These are phyloP conservation scores for Tridacna gigas DNA, from an alignment of 2,888 invertebrate genomes.

Conservation along the genomic window DNA sequence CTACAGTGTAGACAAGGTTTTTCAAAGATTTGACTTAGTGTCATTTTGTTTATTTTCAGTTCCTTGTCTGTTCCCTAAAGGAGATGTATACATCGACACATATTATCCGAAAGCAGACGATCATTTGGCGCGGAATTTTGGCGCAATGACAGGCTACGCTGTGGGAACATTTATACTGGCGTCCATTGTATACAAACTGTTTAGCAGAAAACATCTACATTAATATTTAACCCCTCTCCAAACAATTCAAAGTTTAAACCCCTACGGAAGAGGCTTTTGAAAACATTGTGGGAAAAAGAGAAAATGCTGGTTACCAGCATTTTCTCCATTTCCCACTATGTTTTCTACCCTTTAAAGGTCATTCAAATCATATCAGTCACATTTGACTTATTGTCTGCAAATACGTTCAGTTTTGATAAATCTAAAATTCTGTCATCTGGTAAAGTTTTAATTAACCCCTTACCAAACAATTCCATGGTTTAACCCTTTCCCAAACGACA, in stretches of 20 bases:
- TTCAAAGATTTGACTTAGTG: too few species aligned
- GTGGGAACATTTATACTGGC: constrained; percentile 67
- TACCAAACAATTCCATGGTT: too few species aligned
- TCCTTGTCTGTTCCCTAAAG: constrained; percentile 51
- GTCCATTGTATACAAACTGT: constrained; percentile 69
- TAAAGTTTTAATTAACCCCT: neutral
- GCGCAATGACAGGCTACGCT: constrained; percentile 68
- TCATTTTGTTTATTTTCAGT: constrained; percentile 44
- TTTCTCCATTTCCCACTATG: constrained; percentile 5
- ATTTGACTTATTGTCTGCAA: neutral
- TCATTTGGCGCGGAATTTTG: constrained; percentile 73
- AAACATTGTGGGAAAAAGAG: neutral
- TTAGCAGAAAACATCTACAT: constrained; percentile 71
- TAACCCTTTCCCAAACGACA: too few species aligned
- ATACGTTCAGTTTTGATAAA: neutral
- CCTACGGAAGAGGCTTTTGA: neutral
- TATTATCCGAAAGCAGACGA: constrained; percentile 71
- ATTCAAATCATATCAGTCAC: neutral
- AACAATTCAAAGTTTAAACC: neutral
- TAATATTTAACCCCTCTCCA: constrained; percentile 19
- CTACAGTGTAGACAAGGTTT: too few species aligned
- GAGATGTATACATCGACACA: constrained; percentile 67
- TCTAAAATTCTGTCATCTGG: neutral
- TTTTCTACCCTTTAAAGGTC: neutral
- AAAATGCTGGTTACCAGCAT: neutral